A percentile compares a stretch with the other conserved stretches of the same genome.
phyloP scores from a whole-genome alignment of 1,140 invertebrate species.

The Atta texana region DNA sequence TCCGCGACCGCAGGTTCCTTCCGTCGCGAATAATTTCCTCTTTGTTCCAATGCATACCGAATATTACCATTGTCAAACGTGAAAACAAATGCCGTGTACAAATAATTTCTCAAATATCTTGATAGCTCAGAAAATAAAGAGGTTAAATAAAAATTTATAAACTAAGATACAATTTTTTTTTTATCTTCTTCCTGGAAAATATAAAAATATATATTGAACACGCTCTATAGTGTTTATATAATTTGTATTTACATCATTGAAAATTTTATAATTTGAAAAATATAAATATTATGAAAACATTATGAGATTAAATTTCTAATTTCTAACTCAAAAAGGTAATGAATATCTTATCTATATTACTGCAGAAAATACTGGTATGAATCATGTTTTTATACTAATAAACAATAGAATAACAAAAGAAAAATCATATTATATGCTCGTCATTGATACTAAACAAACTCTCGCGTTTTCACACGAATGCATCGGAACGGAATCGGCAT shows the following conservation, averaged over 20 bases:
- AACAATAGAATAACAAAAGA: background rate
- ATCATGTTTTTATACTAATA: background rate
- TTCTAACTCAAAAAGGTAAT: background rate
- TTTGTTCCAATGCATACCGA: background rate
- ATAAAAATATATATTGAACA: background rate
- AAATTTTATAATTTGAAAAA: background rate
- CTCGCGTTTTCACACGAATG: constrained; percentile 37
- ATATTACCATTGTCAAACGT: constrained; percentile 1
- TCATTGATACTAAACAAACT: constrained; percentile 25
- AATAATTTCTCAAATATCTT: constrained; percentile 20
- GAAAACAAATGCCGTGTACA: background rate
- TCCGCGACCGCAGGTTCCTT: constrained; percentile 16
- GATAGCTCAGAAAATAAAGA: background rate
- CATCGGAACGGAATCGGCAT: constrained; percentile 50
- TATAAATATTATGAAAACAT: background rate
- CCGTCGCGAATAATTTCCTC: constrained; percentile 34
- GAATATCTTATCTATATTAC: background rate
- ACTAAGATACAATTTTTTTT: background rate
- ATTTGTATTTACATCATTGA: background rate
- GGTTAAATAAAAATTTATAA: background rate
- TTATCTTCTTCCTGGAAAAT: background rate
- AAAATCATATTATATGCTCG: background rate
- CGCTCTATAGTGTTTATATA: background rate
- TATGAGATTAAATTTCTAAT: background rate
- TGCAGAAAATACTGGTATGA: background rate